Conservation (phyloP, 23 tunicate genomes). For the Styela plicata region DNA sequence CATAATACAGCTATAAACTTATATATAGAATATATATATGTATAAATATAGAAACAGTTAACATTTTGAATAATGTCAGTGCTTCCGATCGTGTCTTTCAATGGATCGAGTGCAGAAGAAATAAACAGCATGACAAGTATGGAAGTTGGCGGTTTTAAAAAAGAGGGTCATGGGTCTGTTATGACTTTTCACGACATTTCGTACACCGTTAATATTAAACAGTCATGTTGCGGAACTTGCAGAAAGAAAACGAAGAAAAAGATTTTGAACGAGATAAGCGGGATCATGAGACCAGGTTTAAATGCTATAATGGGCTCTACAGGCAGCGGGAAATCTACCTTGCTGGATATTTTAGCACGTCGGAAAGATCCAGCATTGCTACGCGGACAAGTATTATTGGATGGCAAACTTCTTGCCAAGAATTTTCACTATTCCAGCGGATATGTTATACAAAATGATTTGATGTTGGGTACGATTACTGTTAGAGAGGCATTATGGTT, state of each 20-base stretch:
- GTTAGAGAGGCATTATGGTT: conserved; percentile 91
- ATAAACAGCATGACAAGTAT: neutral
- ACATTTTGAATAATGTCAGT: neutral
- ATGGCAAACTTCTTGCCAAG: conserved; percentile 57
- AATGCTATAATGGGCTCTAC: conserved; percentile 89
- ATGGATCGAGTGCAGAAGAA: neutral
- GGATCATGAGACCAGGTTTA: conserved; percentile 35
- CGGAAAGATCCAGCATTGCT: conserved; percentile 72
- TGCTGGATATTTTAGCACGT: conserved; percentile 75
- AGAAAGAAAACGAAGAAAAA: conserved; percentile 29
- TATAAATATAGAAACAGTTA: no score
- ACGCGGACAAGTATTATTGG: conserved; percentile 49
- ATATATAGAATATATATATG: no score
- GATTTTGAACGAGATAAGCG: conserved; percentile 54
- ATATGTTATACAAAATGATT: conserved; percentile 87
- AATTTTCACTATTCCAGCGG: conserved; percentile 86
- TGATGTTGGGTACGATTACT: conserved; percentile 66
- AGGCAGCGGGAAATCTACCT: conserved; percentile 89
- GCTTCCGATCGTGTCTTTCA: neutral
- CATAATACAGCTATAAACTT: no score
- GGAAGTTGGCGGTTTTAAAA: neutral
- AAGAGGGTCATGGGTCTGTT: conserved; percentile 21
- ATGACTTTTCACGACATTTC: conserved; percentile 71
- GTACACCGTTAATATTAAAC: conserved; percentile 36
- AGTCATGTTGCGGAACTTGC: conserved; percentile 41